phyloP scores from a whole-genome alignment of 2,113 vertebrate species.

The Periophthalmus modestus region DNA sequence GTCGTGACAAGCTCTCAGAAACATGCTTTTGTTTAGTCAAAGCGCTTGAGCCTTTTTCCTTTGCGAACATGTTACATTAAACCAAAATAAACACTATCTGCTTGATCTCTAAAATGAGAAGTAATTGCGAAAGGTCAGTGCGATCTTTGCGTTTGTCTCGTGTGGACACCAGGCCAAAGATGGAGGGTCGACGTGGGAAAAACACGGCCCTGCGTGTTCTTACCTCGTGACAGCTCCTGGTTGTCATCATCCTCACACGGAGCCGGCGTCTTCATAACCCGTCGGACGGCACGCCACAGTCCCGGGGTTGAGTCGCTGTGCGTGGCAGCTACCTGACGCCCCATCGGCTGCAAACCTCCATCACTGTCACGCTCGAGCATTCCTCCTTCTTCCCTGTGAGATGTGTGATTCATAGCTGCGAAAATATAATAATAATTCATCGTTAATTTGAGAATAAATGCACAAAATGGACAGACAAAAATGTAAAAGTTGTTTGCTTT shows the following conservation, averaged over 20 bases:
- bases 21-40: conserved; percentile 58
- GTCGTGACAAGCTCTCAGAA: conserved; percentile 59
- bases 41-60: conserved; percentile 60
- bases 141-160: too few relatives aligned
- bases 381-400: conserved; percentile 50
- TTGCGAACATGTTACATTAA: conserved; percentile 61
- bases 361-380: conserved; percentile 69
- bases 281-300: conserved; percentile 56
- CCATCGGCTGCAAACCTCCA: conserved; percentile 65
- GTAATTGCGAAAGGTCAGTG: too few relatives aligned
- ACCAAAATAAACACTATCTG: conserved; percentile 50
- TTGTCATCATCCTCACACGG: conserved; percentile 64
- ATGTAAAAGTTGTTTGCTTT: conserved; percentile 36
- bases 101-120: background rate
- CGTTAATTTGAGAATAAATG: conserved; percentile 38
- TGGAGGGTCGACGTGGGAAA: conserved; percentile 28
- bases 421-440: background rate
- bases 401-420: conserved; percentile 56
- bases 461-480: conserved; percentile 28
- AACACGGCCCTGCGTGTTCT: conserved; percentile 50
- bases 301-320: conserved; percentile 54
- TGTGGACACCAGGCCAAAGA: too few relatives aligned
- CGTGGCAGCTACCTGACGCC: conserved; percentile 67
- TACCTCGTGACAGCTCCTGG: conserved; percentile 66
- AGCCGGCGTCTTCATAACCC: conserved; percentile 63